phyloP scores from a whole-genome alignment of 2,797 vertebrate genomes.

The Anisognathus igniventris region DNA sequence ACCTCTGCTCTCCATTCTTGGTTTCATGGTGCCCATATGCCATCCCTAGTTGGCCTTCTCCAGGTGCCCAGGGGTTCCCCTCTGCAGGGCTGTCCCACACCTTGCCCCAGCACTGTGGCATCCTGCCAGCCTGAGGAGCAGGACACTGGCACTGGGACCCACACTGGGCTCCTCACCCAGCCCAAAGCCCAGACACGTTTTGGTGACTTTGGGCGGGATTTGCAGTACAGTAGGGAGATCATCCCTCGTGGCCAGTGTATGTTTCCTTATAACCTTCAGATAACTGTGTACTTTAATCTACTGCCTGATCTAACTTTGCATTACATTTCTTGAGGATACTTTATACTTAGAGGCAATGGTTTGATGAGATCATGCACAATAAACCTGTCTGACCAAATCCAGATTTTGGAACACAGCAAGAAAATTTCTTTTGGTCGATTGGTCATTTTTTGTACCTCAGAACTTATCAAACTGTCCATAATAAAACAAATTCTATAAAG shows the following conservation, averaged over 20 bases:
- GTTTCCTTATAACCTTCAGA: background rate
- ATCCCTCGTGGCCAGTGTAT: background rate
- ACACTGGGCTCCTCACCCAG: background rate
- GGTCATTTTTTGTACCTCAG: conserved; percentile 58
- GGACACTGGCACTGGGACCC: background rate
- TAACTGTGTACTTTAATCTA: background rate
- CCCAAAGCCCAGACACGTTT: background rate
- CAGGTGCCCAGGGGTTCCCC: background rate
- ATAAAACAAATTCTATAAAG: conserved; percentile 58
- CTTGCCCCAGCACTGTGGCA: background rate
- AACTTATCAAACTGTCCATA: conserved; percentile 47
- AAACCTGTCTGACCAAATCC: conserved; percentile 56
- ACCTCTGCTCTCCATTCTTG: no score
- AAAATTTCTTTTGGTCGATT: conserved; percentile 65
- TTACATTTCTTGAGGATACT: conserved; percentile 60
- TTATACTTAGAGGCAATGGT: conserved; percentile 37
- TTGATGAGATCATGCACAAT: conserved; percentile 47
- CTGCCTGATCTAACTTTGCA: conserved; percentile 46
- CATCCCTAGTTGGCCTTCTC: background rate
- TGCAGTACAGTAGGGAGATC: background rate
- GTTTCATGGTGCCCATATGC: no score
- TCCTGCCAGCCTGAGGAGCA: conserved; percentile 34
- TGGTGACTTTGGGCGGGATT: background rate
- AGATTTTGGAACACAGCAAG: conserved; percentile 42
- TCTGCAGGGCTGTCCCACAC: background rate